Conservation (phyloP, 2,888 invertebrate species). For the Pyrgus malvae region DNA sequence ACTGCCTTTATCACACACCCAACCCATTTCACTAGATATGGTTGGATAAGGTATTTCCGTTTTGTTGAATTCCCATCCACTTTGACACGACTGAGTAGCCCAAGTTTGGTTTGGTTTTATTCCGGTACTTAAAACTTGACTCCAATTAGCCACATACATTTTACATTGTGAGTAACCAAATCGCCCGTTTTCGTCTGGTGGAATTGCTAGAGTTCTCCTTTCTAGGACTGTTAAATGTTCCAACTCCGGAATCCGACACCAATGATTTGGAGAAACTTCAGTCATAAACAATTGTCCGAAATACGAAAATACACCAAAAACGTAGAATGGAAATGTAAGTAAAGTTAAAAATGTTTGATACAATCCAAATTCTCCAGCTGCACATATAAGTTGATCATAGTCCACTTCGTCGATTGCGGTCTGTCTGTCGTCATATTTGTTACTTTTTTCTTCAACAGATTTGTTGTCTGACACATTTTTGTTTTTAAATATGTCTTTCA, state of each 20-base stretch:
- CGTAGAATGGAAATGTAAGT: slow-evolving; percentile 54
- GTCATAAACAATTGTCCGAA: slow-evolving; percentile 60
- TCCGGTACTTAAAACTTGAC: slow-evolving; percentile 45
- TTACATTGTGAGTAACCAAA: slow-evolving; percentile 59
- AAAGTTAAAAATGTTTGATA: slow-evolving; percentile 55
- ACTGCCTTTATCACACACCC: slow-evolving; percentile 61
- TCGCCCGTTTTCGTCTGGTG: slow-evolving; percentile 41
- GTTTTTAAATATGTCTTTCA: background rate
- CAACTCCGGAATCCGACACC: slow-evolving; percentile 62
- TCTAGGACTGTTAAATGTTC: slow-evolving; percentile 50
- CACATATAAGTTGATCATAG: slow-evolving; percentile 52
- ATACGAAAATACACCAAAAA: slow-evolving; percentile 55
- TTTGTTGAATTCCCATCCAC: slow-evolving; percentile 65
- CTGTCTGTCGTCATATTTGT: background rate
- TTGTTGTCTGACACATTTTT: background rate
- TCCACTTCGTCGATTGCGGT: slow-evolving; percentile 36
- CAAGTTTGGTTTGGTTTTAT: slow-evolving; percentile 43
- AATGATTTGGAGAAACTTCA: slow-evolving; percentile 56
- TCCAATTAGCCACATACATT: slow-evolving; percentile 59
- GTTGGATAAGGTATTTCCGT: slow-evolving; percentile 64
- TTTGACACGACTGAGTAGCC: slow-evolving; percentile 46
- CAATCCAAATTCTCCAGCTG: slow-evolving; percentile 59
- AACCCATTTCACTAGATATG: slow-evolving; percentile 57
- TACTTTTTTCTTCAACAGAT: background rate
- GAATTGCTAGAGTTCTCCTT: slow-evolving; percentile 52